Evolutionary conservation across 2,888 invertebrate species (phyloP), one percentile per base, ranked within the genome.

Genomic region (Eupithecia vulgata): DNA sequence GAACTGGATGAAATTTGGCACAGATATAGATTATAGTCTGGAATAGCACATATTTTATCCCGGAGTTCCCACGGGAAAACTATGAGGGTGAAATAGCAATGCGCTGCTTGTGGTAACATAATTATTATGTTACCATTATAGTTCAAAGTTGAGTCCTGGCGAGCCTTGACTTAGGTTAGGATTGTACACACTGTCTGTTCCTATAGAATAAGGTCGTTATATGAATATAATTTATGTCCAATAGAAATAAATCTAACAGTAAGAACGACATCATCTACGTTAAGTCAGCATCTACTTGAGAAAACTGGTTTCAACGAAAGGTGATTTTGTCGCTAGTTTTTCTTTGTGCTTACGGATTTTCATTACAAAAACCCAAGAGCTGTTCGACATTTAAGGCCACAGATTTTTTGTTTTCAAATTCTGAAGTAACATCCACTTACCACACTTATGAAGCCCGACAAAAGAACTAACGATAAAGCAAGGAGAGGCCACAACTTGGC

Each of bases 371-470:
- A 52, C 8, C 6, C 2, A n/a, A 48, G n/a, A 52, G 10, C 21
- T 52, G n/a, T 52, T 21, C 21, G 12, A 52, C 1, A 52, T 21
- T 21, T 4, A 48, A n/a, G n/a, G 52, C 1, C 25, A 25, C 2
- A 57, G 4, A 5, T 12, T 25, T 21, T 57, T 57, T 21, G 12
- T 13, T 25, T 25, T 1, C 5, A 52, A 3, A n/a, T 2, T 13
- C 5, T 57, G 25, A 57, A 57, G 5, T 25, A 25, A 52, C 13
- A 40, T 65, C 7, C 15, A 86, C 94, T 90, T 90, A 96, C 96
- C 95, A 96, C 92, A 83, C 95, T 96, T 30, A 95, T 94, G 78
- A 96, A 91, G 75, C 96, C 96, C 73, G 96, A 95, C 64, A 95
- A 82, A 17, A 96, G 87, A 30, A 96, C 90, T 25, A 95, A 83